A percentile compares a stretch with the other conserved stretches of the same genome.
phyloP scores from a whole-genome alignment of 1,140 invertebrate species.

The Thaumetopoea pityocampa region DNA sequence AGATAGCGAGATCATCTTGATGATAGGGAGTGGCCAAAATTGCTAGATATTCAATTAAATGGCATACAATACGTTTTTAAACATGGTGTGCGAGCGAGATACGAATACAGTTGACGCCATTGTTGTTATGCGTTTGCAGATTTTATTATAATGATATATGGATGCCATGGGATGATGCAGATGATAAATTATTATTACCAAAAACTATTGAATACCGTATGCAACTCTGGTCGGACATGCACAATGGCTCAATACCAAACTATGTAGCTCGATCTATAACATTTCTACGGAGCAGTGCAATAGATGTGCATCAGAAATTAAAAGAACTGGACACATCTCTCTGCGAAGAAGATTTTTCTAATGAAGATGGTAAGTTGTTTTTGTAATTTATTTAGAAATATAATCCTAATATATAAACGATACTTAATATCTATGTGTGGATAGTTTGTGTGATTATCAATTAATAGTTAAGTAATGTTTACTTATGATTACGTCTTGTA shows the following conservation, averaged over 20 bases:
- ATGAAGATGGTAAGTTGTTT: conserved; percentile 55
- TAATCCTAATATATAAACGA: too few species aligned
- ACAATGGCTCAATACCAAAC: conserved; percentile 53
- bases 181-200: conserved; percentile 50
- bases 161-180: conserved; percentile 71
- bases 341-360: conserved; percentile 45
- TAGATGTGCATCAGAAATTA: conserved; percentile 51
- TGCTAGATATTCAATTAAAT: too few species aligned
- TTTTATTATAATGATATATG: conserved; percentile 62
- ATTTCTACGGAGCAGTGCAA: conserved; percentile 49
- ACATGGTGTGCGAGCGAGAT: too few species aligned
- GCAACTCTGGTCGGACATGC: conserved; percentile 54
- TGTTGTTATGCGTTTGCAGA: too few species aligned
- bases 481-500: too few species aligned
- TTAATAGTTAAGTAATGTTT: too few species aligned
- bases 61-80: too few species aligned
- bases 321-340: conserved; percentile 52
- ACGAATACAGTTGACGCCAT: too few species aligned
- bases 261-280: conserved; percentile 47
- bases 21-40: too few species aligned
- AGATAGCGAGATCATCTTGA: background rate
- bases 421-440: too few species aligned
- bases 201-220: conserved; percentile 63
- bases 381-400: too few species aligned
- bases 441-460: too few species aligned